Evolutionary conservation across 2,797 vertebrate species (phyloP), one percentile per base, ranked within the genome.

Genomic region (Glyptemys insculpta): DNA sequence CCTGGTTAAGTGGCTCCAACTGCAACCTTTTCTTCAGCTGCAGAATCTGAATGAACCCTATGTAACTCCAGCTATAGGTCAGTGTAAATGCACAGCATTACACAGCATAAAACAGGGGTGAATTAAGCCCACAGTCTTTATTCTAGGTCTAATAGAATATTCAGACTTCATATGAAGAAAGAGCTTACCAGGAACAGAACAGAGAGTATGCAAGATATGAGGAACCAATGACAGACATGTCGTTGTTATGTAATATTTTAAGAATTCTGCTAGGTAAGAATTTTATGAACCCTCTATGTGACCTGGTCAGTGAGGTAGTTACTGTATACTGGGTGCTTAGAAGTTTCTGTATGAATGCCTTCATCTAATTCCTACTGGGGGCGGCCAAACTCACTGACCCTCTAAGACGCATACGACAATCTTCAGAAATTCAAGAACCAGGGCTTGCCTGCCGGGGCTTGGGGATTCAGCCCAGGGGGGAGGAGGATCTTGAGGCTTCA

Each of bases 131-230:
- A 56, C 5, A 41, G 23, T 78, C 12, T 29, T 83, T n/a, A 37
- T 50, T 80, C 16, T 25, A 62, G n/a, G 34, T 86, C 21, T 53
- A 34, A 81, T 41, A 92, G 57, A 34, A 15, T 27, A 59, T 27
- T 47, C 12, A 76, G 18, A 27, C 41, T 76, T 34, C 83, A 59
- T 0, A 0, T n/a, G 56, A 68, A 68, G 62, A 34, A 86, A 23
- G 62, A 94, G 50, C 10, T 83, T 72, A 41, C 59, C 83, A 81
- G 15, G 41, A 89, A 49, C 27, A 15, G 5, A 90, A 59, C 3
- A 4, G 18, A 83, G 87, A 54, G 7, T 19, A 1, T 21, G 19
- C 65, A 92, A 65, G 65, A 79, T 34, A 84, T 1, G 3, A 0
- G 3, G 37, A 86, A 86, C 3, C 12, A 87, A 49, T 81, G 12